Evolutionary conservation across 1,140 invertebrate genomes (phyloP).

Genomic region (Ctenoplectra terminalis): DNA sequence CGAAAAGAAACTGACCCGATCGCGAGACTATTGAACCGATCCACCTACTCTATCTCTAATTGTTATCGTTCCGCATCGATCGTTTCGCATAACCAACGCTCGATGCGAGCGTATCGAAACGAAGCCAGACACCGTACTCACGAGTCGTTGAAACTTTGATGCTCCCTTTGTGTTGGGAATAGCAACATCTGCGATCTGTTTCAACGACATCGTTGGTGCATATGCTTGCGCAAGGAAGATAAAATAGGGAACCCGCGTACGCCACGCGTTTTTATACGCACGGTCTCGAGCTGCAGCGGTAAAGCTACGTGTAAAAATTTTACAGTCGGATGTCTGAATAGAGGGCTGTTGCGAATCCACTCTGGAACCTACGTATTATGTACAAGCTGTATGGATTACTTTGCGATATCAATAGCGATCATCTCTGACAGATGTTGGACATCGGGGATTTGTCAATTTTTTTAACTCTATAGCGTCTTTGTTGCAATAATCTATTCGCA

Average conservation of each 20-base stretch:
- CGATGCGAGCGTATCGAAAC: conserved; percentile 28
- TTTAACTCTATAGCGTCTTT: too few species aligned
- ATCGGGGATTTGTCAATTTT: too few species aligned
- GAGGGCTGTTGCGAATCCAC: too few species aligned
- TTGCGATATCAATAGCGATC: neutral
- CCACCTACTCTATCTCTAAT: conserved; percentile 29
- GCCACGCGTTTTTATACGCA: neutral
- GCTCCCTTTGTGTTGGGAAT: neutral
- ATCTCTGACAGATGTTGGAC: neutral
- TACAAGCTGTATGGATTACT: neutral
- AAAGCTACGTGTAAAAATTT: neutral
- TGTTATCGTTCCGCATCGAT: conserved; percentile 43
- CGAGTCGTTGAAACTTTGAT: conserved; percentile 17
- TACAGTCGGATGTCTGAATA: neutral
- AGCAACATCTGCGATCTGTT: neutral
- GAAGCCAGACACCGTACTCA: neutral
- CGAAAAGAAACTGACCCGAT: conserved; percentile 45
- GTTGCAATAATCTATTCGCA: too few species aligned
- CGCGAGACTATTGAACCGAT: neutral
- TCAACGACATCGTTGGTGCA: neutral
- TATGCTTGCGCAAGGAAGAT: neutral
- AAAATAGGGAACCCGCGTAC: neutral
- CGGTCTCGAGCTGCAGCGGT: neutral
- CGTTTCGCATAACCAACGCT: conserved; percentile 64
- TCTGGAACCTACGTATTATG: too few species aligned